Base-by-base conservation (phyloP, 1,140 invertebrate genomes). In the Tribolium castaneum region DNA sequence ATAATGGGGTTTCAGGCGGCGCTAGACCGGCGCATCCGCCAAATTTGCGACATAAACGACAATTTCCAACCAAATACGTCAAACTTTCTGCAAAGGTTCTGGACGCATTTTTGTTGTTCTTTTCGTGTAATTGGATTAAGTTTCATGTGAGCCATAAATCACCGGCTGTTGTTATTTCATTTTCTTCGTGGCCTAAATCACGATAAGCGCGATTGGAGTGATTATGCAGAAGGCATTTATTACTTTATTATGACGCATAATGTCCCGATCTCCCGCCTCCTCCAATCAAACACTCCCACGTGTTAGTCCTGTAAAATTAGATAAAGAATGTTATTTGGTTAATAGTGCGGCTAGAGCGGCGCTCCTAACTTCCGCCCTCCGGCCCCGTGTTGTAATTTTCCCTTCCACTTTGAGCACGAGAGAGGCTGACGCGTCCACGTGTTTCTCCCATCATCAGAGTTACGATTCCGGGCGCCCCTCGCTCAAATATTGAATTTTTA, bases 251-350 rank as follows among this genome's bases (percentile, higher is more conserved):
- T n/a, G 22, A n/a, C 54, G 22, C 22, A 59, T 59, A 19, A 59
- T 59, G 22, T 25, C 54, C 30, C 19, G 10, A 59, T 19, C 10
- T 59, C 14, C 54, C 16, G 16, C 54, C 22, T 22, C 54, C 9
- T 22, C 54, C 19, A 59, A 59, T 59, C 30, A 10, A 19, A 59
- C 54, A 59, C 54, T 59, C 54, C 54, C 54, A 59, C 54, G 54
- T 59, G 54, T 59, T 59, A 59, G 54, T 19, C 9, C 22, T 14
- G 22, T 14, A 22, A 59, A 59, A 59, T 59, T 59, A 59, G 54
- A 59, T 59, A 59, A 59, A 59, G 16, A 59, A 59, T 22, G 54
- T 59, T 59, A 59, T 59, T 59, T 59, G 13, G 54, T 22, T 59
- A 59, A 59, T 59, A 14, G 54, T 59, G 54, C 54, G 54, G 54